phyloP scores from a whole-genome alignment of 2,888 invertebrate species.

The Coleophora flavipennella region DNA sequence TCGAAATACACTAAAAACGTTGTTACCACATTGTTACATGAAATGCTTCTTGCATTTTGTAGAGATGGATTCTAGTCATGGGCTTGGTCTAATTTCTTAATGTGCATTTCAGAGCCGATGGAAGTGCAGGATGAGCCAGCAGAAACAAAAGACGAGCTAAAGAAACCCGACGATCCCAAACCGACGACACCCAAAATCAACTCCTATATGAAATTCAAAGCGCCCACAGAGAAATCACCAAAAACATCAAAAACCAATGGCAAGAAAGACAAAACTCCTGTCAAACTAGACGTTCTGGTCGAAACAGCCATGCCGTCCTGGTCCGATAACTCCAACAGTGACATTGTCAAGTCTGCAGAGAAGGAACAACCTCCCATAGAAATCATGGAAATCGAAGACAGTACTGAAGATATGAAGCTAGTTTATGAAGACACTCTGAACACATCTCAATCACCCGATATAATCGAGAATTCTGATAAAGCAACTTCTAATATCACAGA shows the following conservation, averaged over 20 bases:
- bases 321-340: conserved; percentile 62
- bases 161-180: conserved; percentile 24
- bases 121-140: conserved; percentile 28
- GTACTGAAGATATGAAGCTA: conserved; percentile 71
- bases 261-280: conserved; percentile 42
- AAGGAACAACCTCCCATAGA: conserved; percentile 46
- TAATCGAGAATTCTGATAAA: neutral
- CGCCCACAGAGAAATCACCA: conserved; percentile 40
- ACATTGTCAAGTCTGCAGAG: conserved; percentile 38
- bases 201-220: conserved; percentile 53
- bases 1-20: no score
- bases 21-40: no score
- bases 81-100: no score
- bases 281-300: conserved; percentile 51
- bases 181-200: conserved; percentile 36
- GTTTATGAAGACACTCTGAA: conserved; percentile 69
- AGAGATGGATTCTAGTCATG: no score
- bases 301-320: conserved; percentile 65
- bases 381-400: conserved; percentile 43
- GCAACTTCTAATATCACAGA: conserved; percentile 16
- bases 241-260: conserved; percentile 33
- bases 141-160: conserved; percentile 19
- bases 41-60: no score
- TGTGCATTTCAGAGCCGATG: conserved; percentile 33
- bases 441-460: conserved; percentile 8